These are phyloP conservation scores for Oscheius sp. DNA, from an alignment of 2,888 invertebrate species.

Conservation along the genomic window DNA sequence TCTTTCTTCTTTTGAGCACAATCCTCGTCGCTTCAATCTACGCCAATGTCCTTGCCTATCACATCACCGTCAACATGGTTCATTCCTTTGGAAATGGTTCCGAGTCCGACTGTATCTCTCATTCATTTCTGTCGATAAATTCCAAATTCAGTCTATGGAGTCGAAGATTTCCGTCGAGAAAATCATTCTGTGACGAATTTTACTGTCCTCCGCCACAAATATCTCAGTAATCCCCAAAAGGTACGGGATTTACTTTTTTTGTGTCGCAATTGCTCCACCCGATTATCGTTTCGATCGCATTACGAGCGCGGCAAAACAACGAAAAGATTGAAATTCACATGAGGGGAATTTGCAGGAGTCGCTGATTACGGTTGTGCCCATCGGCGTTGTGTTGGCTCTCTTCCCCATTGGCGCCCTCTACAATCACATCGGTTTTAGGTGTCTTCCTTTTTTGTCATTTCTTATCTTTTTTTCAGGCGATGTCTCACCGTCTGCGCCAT, in stretches of 20 bases:
- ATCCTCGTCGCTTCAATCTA: slow-evolving; percentile 50
- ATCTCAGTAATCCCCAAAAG: slow-evolving; percentile 34
- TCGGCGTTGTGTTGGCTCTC: slow-evolving; percentile 20
- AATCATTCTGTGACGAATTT: slow-evolving; percentile 21
- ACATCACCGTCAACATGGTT: slow-evolving; percentile 57
- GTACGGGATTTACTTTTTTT: neutral
- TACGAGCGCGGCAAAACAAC: neutral
- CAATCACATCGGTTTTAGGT: slow-evolving; percentile 35
- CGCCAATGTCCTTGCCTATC: slow-evolving; percentile 51
- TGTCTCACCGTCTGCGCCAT: slow-evolving; percentile 51
- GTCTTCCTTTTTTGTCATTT: too few relatives aligned
- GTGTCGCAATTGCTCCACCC: neutral
- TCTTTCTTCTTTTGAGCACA: slow-evolving; percentile 55
- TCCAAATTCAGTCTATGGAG: slow-evolving; percentile 27
- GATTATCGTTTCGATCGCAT: slow-evolving; percentile 9
- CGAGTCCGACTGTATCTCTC: slow-evolving; percentile 47
- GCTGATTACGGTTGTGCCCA: slow-evolving; percentile 32
- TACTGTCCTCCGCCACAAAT: slow-evolving; percentile 25
- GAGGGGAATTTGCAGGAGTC: slow-evolving; percentile 25
- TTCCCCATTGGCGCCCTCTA: slow-evolving; percentile 28
- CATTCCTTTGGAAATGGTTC: slow-evolving; percentile 59
- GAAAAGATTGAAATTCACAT: neutral
- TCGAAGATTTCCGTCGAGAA: slow-evolving; percentile 23
- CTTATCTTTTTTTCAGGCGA: slow-evolving; percentile 39
- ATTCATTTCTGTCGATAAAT: neutral